Evolutionary conservation across 2,797 vertebrate genomes (phyloP).

Genomic region (Sciaenops ocellatus): DNA sequence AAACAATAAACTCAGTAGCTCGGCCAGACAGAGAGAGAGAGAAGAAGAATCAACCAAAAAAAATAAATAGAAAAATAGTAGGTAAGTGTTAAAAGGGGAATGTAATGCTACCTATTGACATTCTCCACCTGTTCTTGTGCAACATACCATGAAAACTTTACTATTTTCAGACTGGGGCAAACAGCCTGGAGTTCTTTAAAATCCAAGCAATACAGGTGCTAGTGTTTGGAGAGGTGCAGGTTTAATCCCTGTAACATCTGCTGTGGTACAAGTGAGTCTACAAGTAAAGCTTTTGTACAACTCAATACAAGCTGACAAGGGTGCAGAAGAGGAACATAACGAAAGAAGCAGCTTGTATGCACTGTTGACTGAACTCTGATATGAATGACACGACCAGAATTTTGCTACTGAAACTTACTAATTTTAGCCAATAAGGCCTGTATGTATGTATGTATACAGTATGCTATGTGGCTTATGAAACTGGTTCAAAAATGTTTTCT

Average conservation of each 20-base stretch:
- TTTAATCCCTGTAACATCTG: constrained; percentile 32
- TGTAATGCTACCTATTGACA: constrained; percentile 3
- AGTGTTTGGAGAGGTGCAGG: background rate
- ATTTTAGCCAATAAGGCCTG: background rate
- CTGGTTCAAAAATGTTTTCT: too few relatives aligned
- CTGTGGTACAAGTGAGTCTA: constrained; percentile 6
- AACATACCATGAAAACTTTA: background rate
- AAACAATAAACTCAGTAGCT: background rate
- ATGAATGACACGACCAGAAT: background rate
- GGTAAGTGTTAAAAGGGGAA: background rate
- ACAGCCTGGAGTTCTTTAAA: background rate
- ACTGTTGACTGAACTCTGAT: constrained; percentile 8
- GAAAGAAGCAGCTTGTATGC: background rate
- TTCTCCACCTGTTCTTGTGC: background rate
- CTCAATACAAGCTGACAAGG: constrained; percentile 11
- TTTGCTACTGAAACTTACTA: background rate
- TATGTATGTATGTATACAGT: too few relatives aligned
- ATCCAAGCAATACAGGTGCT: constrained; percentile 10
- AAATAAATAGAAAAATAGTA: background rate
- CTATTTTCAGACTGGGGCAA: background rate
- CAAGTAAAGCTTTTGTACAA: constrained; percentile 6
- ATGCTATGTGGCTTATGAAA: too few relatives aligned
- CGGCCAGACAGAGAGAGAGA: background rate
- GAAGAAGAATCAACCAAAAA: background rate
- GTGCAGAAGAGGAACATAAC: constrained; percentile 20